Evolutionary conservation across 2,797 vertebrate species (phyloP), one percentile per base, ranked within the genome.

Genomic region (Sebastes elongatus): DNA sequence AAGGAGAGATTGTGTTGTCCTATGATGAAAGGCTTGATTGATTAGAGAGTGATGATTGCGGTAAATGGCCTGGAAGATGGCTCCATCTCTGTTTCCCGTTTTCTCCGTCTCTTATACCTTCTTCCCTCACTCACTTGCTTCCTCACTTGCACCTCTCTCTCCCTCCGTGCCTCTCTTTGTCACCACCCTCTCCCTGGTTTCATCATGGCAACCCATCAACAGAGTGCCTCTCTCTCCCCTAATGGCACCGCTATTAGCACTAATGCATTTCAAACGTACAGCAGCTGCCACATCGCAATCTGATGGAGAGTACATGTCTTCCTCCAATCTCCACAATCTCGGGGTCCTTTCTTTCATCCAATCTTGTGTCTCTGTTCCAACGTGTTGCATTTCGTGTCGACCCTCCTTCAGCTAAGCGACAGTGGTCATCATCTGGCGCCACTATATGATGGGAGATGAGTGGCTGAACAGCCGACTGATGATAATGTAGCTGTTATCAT

Each of bases 171-270:
- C 53, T 86, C 82, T 86, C 75, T 90, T 81, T 87, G 84, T 89
- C 64, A 42, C 67, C 82, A 49, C 83, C 65, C 80, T 84, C 85
- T 85, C 84, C 83, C 73, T 55, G 81, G 68, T 85, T 94, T 88
- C 87, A 96, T 96, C 95, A 96, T 94, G 94, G 96, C 95, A 96
- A 94, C 95, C 96, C 96, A 96, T 96, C 96, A 96, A 94, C 93
- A 95, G 95, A 86, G 93, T 94, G 94, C 88, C 93, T 94, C 92
- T 94, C 90, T 92, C 90, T 91, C 90, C 92, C 93, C 94, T 97
- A 96, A 97, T 96, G 96, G 96, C 93, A 96, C 95, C 92, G 96
- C 97, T 97, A 97, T 97, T 97, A 98, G 96, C 93, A 86, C 96
- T 97, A 97, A 97, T 96, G 97, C 97, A 96, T 97, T 93, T 94